Evolutionary conservation across 2,888 invertebrate species (phyloP).

Genomic region (Sphecodes monilicornis): DNA sequence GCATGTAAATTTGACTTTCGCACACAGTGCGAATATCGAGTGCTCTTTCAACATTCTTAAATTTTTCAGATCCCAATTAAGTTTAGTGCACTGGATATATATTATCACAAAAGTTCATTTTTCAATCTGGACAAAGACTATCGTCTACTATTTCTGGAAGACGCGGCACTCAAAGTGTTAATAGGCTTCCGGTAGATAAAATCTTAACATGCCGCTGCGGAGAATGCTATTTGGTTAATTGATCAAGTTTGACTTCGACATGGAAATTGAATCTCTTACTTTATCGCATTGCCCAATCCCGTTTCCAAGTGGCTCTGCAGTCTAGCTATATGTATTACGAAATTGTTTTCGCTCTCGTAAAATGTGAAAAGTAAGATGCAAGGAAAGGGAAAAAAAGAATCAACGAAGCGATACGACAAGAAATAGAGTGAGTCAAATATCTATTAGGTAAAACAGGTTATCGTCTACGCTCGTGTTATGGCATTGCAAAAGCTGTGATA

Average conservation of each 20-base stretch:
- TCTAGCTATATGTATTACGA: neutral
- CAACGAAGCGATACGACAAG: neutral
- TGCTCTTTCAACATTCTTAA: too few relatives aligned
- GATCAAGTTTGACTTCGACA: neutral
- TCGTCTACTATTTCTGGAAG: too few relatives aligned
- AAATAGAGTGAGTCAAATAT: constrained; percentile 1
- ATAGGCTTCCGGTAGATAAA: neutral
- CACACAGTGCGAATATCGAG: too few relatives aligned
- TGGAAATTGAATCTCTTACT: neutral
- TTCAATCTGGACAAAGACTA: too few relatives aligned
- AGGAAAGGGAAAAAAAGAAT: constrained; percentile 32
- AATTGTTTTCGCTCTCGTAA: neutral
- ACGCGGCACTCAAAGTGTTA: too few relatives aligned
- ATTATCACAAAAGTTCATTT: too few relatives aligned
- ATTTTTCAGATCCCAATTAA: too few relatives aligned
- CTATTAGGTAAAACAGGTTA: constrained; percentile 28
- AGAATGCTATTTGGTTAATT: neutral
- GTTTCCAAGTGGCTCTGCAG: neutral
- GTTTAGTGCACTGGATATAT: too few relatives aligned
- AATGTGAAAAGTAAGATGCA: constrained; percentile 2
- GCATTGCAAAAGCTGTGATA: neutral
- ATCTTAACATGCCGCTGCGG: neutral
- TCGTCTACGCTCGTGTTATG: neutral
- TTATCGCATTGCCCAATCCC: neutral
- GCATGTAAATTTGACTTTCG: too few relatives aligned